A percentile compares a stretch with the other conserved stretches of the same genome.
These are phyloP conservation scores for Albula goreensis DNA, from an alignment of 2,113 vertebrate species.

Conservation along the genomic window DNA sequence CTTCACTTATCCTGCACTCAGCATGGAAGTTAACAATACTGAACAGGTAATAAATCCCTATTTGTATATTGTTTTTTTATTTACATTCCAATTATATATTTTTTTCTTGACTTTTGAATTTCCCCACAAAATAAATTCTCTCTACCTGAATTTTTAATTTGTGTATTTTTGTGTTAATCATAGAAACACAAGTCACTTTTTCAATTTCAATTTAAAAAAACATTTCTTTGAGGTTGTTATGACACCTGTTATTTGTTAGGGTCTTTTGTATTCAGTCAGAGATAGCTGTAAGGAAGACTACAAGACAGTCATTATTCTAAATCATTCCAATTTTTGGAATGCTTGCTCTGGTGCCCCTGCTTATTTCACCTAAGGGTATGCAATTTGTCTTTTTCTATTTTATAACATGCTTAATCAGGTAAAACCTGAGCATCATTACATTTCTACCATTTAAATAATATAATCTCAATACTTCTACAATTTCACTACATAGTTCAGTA, in stretches of 20 bases:
- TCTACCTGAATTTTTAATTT: constrained; percentile 55
- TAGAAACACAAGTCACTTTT: neutral
- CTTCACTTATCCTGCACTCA: constrained; percentile 62
- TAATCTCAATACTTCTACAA: too few relatives aligned
- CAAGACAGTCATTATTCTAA: neutral
- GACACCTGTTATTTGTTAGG: too few relatives aligned
- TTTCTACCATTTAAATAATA: too few relatives aligned
- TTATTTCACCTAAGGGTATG: too few relatives aligned
- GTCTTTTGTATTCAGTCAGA: neutral
- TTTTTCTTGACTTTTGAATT: constrained; percentile 64
- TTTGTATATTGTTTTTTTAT: constrained; percentile 60
- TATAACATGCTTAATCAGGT: too few relatives aligned
- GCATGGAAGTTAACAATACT: constrained; percentile 73
- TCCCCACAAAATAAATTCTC: constrained; percentile 74
- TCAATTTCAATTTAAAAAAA: neutral
- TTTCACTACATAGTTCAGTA: too few relatives aligned
- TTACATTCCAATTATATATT: constrained; percentile 66
- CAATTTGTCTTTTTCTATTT: too few relatives aligned
- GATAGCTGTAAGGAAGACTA: neutral
- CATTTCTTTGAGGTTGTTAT: neutral
- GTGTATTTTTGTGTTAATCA: constrained; percentile 15
- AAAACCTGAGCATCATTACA: too few relatives aligned
- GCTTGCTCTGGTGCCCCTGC: neutral
- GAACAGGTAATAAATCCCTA: constrained; percentile 59
- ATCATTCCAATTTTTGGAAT: too few relatives aligned